phyloP scores from a whole-genome alignment of 2,888 invertebrate genomes.

The Ormyrus thymus region DNA sequence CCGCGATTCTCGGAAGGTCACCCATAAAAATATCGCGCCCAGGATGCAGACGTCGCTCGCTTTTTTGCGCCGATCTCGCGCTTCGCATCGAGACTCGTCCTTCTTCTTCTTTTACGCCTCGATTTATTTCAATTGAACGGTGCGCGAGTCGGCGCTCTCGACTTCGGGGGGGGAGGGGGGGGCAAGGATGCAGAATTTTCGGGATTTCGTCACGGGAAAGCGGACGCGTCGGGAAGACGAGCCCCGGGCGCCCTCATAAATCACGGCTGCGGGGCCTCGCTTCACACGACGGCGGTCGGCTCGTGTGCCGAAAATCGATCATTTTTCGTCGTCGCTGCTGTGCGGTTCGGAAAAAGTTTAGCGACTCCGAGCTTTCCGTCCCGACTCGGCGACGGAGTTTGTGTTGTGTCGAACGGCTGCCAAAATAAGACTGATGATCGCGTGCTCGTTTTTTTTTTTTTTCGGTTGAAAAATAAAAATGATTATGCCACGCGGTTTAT shows the following conservation, averaged over 20 bases:
- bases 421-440: too few species aligned
- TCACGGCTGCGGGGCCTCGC: constrained; percentile 2
- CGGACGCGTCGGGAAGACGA: not conserved
- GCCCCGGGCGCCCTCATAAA: constrained; percentile 40
- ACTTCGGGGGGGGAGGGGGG: constrained; percentile 1
- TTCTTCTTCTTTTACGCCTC: not conserved
- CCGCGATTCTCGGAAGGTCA: constrained; percentile 67
- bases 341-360: too few species aligned
- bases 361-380: too few species aligned
- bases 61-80: not conserved
- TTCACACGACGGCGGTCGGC: not conserved
- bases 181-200: not conserved
- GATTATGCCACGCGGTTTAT: too few species aligned
- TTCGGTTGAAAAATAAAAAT: too few species aligned
- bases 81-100: not conserved
- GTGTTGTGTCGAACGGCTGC: too few species aligned
- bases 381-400: too few species aligned
- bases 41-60: constrained; percentile 60
- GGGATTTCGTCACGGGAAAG: constrained; percentile 4
- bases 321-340: not conserved
- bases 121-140: constrained; percentile 26
- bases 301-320: constrained; percentile 14
- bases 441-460: too few species aligned
- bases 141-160: not conserved
- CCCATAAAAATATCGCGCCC: constrained; percentile 66